phyloP scores from a whole-genome alignment of 1,140 invertebrate genomes.

The Pogonus chalceus region DNA sequence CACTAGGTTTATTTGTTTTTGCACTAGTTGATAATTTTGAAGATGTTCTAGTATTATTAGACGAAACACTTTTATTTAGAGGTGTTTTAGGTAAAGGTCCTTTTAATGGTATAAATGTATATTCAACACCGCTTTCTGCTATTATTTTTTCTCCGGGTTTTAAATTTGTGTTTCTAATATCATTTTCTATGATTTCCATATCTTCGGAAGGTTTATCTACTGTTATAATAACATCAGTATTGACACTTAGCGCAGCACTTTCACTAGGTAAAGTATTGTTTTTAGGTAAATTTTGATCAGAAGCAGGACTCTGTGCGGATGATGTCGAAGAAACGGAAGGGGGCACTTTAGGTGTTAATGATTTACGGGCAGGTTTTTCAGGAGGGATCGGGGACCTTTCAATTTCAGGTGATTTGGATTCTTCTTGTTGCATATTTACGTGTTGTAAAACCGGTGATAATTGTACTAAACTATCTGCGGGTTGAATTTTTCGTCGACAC shows the following conservation, averaged over 20 bases:
- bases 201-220: constrained; percentile 11
- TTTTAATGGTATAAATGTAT: constrained; percentile 34
- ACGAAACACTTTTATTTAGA: not conserved
- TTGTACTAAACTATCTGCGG: not conserved
- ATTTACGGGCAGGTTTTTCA: not conserved
- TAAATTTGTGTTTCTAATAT: constrained; percentile 16
- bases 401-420: not conserved
- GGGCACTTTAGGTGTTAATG: not conserved
- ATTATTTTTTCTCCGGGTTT: constrained; percentile 23
- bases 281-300: no score
- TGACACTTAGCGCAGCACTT: constrained; percentile 16
- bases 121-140: constrained; percentile 31
- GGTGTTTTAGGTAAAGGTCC: constrained; percentile 29
- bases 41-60: not conserved
- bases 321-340: not conserved
- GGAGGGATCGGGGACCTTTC: not conserved
- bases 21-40: not conserved
- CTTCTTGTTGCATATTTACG: not conserved
- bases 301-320: constrained; percentile 12
- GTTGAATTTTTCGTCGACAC: constrained; percentile 7
- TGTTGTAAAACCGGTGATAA: not conserved
- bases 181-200: constrained; percentile 11
- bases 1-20: not conserved
- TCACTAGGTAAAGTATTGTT: constrained; percentile 14
- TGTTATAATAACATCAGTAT: constrained; percentile 13